Evolutionary conservation across 1,140 invertebrate genomes (phyloP).

Genomic region (Neodiprion fabricii): DNA sequence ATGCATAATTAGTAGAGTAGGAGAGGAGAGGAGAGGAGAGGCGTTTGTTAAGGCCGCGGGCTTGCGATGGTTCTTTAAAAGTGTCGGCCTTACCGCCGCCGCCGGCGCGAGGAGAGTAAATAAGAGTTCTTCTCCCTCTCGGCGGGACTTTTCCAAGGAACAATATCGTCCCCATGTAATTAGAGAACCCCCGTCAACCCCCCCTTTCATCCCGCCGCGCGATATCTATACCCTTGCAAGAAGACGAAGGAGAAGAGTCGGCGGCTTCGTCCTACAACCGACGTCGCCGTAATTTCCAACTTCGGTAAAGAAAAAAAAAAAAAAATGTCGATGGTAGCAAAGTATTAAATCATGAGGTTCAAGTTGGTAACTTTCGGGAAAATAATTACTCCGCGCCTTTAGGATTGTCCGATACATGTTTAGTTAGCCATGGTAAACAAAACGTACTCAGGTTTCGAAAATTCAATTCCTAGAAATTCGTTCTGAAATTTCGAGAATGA

Average conservation of each 20-base stretch:
- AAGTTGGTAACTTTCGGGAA: too few relatives aligned
- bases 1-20: neutral
- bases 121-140: neutral
- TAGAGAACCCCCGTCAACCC: neutral
- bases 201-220: neutral
- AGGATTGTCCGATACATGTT: too few relatives aligned
- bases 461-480: too few relatives aligned
- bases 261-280: too few relatives aligned
- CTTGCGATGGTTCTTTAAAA: neutral
- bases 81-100: neutral
- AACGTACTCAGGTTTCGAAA: too few relatives aligned
- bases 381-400: too few relatives aligned
- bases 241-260: neutral
- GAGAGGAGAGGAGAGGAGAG: neutral
- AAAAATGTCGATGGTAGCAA: too few relatives aligned
- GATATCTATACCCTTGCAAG: neutral
- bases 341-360: too few relatives aligned
- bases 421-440: too few relatives aligned
- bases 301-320: too few relatives aligned
- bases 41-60: neutral
- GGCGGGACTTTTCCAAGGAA: neutral
- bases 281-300: too few relatives aligned
- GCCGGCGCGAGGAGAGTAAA: neutral
- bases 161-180: constrained; percentile 4
- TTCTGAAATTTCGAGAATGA: too few relatives aligned